phyloP scores from a whole-genome alignment of 2,113 vertebrate species.

The Centrocercus urophasianus region DNA sequence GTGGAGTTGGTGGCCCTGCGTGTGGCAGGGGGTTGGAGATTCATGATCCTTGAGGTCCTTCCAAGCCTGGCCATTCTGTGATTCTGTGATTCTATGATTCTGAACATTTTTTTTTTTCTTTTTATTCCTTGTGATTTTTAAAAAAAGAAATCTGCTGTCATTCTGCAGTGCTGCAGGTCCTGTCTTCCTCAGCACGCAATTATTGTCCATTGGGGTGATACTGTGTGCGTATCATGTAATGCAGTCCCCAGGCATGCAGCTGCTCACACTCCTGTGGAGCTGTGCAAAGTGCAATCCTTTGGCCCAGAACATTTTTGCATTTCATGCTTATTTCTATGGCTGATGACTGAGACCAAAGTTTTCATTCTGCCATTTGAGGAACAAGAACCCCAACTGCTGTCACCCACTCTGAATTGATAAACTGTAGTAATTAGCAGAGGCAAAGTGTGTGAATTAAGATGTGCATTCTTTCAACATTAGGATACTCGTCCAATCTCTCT shows the following conservation, averaged over 20 bases:
- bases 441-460: conserved; percentile 15
- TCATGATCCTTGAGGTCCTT: no score
- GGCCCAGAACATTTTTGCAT: background rate
- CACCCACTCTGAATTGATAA: background rate
- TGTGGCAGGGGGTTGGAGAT: no score
- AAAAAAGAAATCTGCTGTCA: background rate
- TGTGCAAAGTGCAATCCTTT: background rate
- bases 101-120: background rate
- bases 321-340: background rate
- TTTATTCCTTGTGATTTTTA: background rate
- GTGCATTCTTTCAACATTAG: background rate
- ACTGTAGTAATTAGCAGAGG: background rate
- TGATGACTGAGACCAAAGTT: background rate
- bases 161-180: background rate
- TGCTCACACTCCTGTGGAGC: background rate
- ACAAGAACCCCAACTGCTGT: background rate
- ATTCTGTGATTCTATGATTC: no score
- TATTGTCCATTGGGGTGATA: background rate
- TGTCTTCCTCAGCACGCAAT: background rate
- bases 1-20: no score
- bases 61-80: no score
- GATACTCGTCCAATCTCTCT: background rate
- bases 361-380: background rate
- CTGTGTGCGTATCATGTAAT: background rate
- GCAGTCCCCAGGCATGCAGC: background rate